Evolutionary conservation across 2,113 vertebrate species (phyloP).

Genomic region (Miniopterus natalensis): DNA sequence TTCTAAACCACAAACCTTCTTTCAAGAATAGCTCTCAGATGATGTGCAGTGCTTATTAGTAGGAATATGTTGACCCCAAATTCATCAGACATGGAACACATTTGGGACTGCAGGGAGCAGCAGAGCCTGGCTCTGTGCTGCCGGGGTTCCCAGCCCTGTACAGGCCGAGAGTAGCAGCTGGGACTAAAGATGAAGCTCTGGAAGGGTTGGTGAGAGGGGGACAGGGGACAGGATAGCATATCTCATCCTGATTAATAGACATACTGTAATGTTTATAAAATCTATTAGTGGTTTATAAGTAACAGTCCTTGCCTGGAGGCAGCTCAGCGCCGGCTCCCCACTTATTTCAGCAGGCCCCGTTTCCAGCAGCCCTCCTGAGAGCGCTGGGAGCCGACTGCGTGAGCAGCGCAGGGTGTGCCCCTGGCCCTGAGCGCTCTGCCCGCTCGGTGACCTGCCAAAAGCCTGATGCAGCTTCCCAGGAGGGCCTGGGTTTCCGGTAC

Average conservation of each 20-base stretch:
- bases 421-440: background rate
- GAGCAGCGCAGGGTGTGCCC: background rate
- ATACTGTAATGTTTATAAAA: no score
- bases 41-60: background rate
- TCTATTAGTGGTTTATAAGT: no score
- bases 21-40: background rate
- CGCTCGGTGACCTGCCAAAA: background rate
- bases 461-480: background rate
- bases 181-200: background rate
- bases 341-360: rapidly evolving
- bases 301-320: no score
- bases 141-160: rapidly evolving
- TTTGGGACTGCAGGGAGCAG: background rate
- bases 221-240: no score
- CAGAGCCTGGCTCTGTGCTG: rapidly evolving
- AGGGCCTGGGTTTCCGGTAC: slow-evolving; percentile 10
- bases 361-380: rapidly evolving
- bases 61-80: background rate
- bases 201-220: rapidly evolving
- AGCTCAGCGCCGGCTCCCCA: background rate
- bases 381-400: background rate
- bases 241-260: no score
- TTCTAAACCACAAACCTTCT: background rate
- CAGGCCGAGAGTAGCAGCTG: background rate
- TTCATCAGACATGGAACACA: background rate